A percentile compares a stretch with the other conserved stretches of the same genome.
Conservation (phyloP, 2,888 invertebrate species). For the Hirtodrosophila histrioides region DNA sequence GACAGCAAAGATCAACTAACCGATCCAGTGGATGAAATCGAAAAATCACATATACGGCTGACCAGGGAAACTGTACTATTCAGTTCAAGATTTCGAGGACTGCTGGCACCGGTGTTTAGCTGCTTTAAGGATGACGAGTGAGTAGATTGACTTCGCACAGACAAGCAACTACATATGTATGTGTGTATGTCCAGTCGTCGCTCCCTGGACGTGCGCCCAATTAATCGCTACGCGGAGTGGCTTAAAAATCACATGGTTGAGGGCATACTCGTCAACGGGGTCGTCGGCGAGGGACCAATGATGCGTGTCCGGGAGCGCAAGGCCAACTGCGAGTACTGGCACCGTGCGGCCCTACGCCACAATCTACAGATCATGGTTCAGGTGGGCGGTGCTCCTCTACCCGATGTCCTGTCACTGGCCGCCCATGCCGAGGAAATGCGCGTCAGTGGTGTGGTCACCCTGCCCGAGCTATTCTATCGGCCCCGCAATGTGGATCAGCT, state of each 20-base stretch:
- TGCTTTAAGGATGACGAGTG: slow-evolving; percentile 87
- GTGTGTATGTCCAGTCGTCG: slow-evolving; percentile 60
- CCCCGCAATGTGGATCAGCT: slow-evolving; percentile 87
- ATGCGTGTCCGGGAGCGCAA: slow-evolving; percentile 89
- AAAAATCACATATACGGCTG: background rate
- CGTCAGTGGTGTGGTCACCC: slow-evolving; percentile 89
- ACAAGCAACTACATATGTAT: background rate
- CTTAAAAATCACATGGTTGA: slow-evolving; percentile 87
- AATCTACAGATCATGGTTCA: slow-evolving; percentile 89
- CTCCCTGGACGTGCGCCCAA: slow-evolving; percentile 85
- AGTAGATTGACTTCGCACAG: slow-evolving; percentile 26
- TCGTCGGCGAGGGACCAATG: slow-evolving; percentile 90
- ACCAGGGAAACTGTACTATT: slow-evolving; percentile 9
- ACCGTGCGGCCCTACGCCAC: slow-evolving; percentile 85
- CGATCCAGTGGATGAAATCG: background rate
- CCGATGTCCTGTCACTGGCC: slow-evolving; percentile 89
- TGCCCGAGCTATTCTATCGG: slow-evolving; percentile 92
- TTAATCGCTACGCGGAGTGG: slow-evolving; percentile 88
- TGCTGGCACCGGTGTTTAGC: slow-evolving; percentile 90
- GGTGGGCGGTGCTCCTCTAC: slow-evolving; percentile 89
- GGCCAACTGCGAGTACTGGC: slow-evolving; percentile 88
- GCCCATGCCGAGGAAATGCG: slow-evolving; percentile 87
- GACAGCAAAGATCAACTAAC: slow-evolving; percentile 1
- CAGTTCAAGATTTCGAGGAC: slow-evolving; percentile 85
- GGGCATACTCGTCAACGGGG: slow-evolving; percentile 91